These are phyloP conservation scores for Sciurus vulgaris DNA, from an alignment of 2,797 vertebrate genomes.

Conservation along the genomic window DNA sequence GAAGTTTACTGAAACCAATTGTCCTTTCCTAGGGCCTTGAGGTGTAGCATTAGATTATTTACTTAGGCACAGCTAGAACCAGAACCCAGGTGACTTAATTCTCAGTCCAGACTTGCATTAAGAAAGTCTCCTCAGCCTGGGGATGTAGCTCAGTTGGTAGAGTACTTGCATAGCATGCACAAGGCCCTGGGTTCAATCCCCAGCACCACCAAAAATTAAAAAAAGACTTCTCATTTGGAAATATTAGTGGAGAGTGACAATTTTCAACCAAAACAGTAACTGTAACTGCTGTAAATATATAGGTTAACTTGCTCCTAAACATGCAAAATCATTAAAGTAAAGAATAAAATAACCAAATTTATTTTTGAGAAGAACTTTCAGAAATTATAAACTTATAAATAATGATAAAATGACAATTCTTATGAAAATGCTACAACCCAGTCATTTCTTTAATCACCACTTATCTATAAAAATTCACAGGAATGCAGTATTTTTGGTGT, in stretches of 20 bases:
- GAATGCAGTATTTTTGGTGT: not conserved
- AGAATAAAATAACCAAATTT: conserved; percentile 15
- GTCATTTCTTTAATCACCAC: not conserved
- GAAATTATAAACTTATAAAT: conserved; percentile 6
- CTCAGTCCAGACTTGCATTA: too few relatives aligned
- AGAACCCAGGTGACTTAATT: too few relatives aligned
- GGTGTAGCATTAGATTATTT: too few relatives aligned
- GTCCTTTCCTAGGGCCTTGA: too few relatives aligned
- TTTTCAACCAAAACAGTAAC: conserved; percentile 34
- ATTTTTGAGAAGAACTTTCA: conserved; percentile 7
- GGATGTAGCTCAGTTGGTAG: too few relatives aligned
- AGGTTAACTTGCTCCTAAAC: not conserved
- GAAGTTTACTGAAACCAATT: too few relatives aligned
- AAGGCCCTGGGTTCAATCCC: too few relatives aligned
- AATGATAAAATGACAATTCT: not conserved
- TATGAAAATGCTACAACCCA: not conserved
- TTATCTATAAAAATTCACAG: not conserved
- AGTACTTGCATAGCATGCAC: too few relatives aligned
- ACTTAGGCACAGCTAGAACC: too few relatives aligned
- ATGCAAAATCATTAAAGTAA: conserved; percentile 13
- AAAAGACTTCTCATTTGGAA: not conserved
- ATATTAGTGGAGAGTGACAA: not conserved
- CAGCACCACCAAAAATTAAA: too few relatives aligned
- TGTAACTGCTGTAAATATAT: not conserved
- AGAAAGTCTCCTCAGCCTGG: too few relatives aligned